Conservation (phyloP, 2,113 vertebrate species). For the Thinocorus orbignyianus region DNA sequence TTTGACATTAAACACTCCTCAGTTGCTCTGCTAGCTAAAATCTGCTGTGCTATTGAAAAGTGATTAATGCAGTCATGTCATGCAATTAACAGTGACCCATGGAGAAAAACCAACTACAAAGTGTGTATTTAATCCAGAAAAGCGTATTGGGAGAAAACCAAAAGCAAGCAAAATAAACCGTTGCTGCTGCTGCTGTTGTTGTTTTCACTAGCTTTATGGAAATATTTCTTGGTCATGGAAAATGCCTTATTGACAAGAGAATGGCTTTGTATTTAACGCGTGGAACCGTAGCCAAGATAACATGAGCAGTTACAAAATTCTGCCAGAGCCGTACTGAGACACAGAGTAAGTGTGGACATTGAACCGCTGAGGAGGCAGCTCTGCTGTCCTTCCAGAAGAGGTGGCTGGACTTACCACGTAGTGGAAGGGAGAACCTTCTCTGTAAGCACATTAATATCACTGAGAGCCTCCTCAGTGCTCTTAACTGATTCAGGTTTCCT, state of each 20-base stretch:
- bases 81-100: not conserved
- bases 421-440: not conserved
- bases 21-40: slow-evolving; percentile 7
- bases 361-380: not conserved
- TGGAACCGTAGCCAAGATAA: not conserved
- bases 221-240: not conserved
- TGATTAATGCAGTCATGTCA: not conserved
- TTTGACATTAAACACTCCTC: slow-evolving; percentile 27
- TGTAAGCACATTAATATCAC: not conserved
- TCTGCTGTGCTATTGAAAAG: slow-evolving; percentile 10
- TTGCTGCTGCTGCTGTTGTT: not conserved
- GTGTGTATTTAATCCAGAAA: not conserved
- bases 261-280: not conserved
- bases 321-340: not conserved
- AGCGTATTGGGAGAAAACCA: not conserved
- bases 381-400: not conserved
- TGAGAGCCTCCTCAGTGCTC: not conserved
- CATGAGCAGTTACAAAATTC: not conserved
- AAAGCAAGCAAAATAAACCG: not conserved
- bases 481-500: not conserved
- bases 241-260: not conserved
- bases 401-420: not conserved
- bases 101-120: not conserved
- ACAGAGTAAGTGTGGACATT: rapidly evolving
- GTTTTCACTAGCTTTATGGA: not conserved